Evolutionary conservation across 2,797 vertebrate species (phyloP).

Genomic region (Chelon auratus): DNA sequence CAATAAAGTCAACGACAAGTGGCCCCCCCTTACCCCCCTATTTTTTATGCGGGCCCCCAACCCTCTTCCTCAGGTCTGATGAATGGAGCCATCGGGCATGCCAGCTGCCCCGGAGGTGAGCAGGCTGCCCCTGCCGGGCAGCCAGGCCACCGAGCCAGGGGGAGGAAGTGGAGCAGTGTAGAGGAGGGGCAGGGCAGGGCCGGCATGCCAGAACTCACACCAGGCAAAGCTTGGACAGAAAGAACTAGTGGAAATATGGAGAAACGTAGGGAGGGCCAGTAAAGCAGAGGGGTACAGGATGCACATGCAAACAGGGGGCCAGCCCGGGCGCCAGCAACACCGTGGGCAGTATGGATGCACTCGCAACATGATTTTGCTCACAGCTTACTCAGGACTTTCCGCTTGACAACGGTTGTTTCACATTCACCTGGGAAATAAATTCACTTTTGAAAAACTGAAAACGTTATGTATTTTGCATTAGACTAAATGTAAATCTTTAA

Average conservation of each 20-base stretch:
- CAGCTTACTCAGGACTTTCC: slow-evolving; percentile 74
- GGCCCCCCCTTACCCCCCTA: slow-evolving; percentile 33
- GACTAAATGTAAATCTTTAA: slow-evolving; percentile 31
- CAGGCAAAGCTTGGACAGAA: slow-evolving; percentile 72
- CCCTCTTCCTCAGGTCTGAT: slow-evolving; percentile 73
- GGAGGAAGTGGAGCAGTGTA: slow-evolving; percentile 75
- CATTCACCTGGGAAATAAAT: slow-evolving; percentile 28
- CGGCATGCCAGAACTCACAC: slow-evolving; percentile 82
- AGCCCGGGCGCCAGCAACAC: slow-evolving; percentile 70
- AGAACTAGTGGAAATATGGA: slow-evolving; percentile 75
- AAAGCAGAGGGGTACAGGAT: slow-evolving; percentile 81
- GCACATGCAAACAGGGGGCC: slow-evolving; percentile 70
- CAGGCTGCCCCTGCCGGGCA: slow-evolving; percentile 79
- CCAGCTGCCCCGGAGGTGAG: slow-evolving; percentile 88
- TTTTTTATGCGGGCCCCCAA: slow-evolving; percentile 40
- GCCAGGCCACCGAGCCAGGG: slow-evolving; percentile 71
- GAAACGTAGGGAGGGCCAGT: slow-evolving; percentile 69
- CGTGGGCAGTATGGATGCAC: slow-evolving; percentile 72
- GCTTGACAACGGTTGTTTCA: slow-evolving; percentile 60
- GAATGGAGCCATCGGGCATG: slow-evolving; percentile 85
- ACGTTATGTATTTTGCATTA: background rate
- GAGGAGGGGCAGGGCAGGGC: slow-evolving; percentile 59
- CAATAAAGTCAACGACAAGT: slow-evolving; percentile 87
- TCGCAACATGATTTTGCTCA: slow-evolving; percentile 68
- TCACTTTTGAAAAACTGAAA: slow-evolving; percentile 9